phyloP scores from a whole-genome alignment of 2,113 vertebrate genomes.

The Echinops telfairi region DNA sequence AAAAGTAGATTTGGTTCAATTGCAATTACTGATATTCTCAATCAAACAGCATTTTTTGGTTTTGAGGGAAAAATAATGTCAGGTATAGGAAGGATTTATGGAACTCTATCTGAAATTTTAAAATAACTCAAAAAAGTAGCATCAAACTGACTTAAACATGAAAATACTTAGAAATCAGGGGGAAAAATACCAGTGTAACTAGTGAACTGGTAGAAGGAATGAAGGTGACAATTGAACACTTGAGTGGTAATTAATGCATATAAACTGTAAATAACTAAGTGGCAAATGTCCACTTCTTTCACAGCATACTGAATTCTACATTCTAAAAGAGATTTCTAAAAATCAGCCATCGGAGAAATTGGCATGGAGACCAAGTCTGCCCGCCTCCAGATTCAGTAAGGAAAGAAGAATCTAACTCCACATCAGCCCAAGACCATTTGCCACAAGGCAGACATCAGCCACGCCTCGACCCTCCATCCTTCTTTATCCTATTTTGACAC shows the following conservation, averaged over 20 bases:
- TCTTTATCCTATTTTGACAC: too few species aligned
- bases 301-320: background rate
- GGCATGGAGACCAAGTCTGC: too few species aligned
- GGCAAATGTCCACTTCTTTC: background rate
- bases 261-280: background rate
- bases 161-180: conserved; percentile 41
- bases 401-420: too few species aligned
- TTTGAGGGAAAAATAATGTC: background rate
- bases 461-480: too few species aligned
- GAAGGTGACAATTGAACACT: background rate
- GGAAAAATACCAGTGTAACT: background rate
- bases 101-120: conserved; percentile 40
- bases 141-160: conserved; percentile 43
- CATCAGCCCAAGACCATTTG: too few species aligned
- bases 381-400: too few species aligned
- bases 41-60: background rate
- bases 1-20: conserved; percentile 4
- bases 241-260: background rate
- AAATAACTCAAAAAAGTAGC: background rate
- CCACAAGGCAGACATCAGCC: too few species aligned
- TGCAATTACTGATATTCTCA: conserved; percentile 36
- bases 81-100: background rate
- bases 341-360: conserved; percentile 11
- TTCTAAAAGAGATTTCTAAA: conserved; percentile 35
- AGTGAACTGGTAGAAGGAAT: background rate